Conservation (phyloP, 2,797 vertebrate genomes). For the Artibeus jamaicensis region DNA sequence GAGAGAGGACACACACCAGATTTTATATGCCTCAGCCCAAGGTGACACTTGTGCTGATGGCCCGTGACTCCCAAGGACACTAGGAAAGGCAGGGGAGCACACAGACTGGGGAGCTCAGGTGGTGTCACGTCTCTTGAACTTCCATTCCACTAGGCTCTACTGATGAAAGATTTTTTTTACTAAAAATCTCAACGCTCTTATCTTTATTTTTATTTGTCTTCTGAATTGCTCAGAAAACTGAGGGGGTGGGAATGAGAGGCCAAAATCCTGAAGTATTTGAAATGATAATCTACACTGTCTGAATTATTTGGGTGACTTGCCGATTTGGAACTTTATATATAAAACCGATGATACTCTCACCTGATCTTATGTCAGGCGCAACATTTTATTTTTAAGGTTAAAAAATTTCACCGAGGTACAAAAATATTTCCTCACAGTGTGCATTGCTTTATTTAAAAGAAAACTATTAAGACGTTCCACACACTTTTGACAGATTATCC, state of each 20-base stretch:
- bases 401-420: not conserved
- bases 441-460: not conserved
- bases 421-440: not conserved
- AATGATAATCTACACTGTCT: not conserved
- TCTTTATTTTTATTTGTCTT: constrained; percentile 31
- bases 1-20: not conserved
- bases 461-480: not conserved
- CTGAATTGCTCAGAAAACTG: not conserved
- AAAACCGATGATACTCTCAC: not conserved
- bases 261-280: not conserved
- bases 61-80: not conserved
- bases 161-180: not conserved
- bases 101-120: not conserved
- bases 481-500: not conserved
- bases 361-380: not conserved
- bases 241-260: not conserved
- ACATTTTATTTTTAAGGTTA: not conserved
- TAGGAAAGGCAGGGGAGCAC: not conserved
- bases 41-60: not conserved
- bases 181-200: not conserved
- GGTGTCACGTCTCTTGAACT: not conserved
- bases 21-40: not conserved
- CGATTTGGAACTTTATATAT: not conserved
- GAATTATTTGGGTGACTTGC: not conserved
- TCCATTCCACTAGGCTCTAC: not conserved